Evolutionary conservation across 1,140 invertebrate genomes (phyloP).

Genomic region (Telenomus remus): DNA sequence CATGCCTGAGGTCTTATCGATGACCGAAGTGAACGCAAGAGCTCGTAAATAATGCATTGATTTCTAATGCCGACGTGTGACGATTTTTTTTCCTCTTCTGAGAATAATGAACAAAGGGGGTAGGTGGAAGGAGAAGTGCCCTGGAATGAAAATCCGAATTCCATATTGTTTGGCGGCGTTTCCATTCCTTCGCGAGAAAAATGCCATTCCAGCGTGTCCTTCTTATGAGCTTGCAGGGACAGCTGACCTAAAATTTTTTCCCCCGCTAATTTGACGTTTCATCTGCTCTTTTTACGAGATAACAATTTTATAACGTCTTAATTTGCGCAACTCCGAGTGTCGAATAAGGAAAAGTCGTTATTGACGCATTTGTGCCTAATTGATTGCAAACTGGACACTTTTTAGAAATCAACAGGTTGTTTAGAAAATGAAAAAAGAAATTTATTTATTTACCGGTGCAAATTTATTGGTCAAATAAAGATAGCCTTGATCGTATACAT

Average conservation of each 20-base stretch:
- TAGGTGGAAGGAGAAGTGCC: no score
- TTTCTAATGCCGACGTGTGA: conserved; percentile 2
- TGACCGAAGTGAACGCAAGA: conserved; percentile 11
- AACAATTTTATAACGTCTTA: no score
- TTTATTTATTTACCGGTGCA: no score
- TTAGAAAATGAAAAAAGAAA: no score
- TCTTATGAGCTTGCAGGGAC: background rate
- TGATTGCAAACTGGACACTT: no score
- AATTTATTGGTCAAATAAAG: no score
- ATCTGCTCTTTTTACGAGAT: no score
- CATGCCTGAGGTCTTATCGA: conserved; percentile 11
- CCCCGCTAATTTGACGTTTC: no score
- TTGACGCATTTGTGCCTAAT: no score
- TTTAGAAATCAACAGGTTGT: no score
- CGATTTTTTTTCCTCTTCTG: conserved; percentile 17
- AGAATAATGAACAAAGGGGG: background rate
- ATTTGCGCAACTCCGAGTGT: no score
- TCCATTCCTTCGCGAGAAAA: conserved; percentile 31
- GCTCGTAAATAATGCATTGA: conserved; percentile 33
- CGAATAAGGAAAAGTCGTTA: no score
- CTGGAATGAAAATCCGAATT: conserved; percentile 33
- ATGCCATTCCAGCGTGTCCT: conserved; percentile 35
- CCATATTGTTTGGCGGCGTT: conserved; percentile 4
- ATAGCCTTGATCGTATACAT: conserved; percentile 6
- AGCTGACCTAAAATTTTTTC: conserved; percentile 26